Conservation (phyloP, 2,888 invertebrate genomes). For the Blomia tropicalis region DNA sequence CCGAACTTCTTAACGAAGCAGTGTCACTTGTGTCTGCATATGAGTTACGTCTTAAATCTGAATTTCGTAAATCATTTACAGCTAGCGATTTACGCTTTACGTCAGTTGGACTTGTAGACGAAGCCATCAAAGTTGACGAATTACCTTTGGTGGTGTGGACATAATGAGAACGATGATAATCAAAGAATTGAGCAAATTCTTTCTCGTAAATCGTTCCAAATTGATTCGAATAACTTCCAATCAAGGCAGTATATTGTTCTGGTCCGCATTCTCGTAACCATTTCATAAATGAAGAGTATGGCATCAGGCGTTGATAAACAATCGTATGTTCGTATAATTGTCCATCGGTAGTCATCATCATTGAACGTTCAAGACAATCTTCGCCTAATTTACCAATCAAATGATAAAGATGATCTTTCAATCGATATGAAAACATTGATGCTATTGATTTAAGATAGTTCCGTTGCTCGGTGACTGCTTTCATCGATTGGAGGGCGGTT, state of each 20-base stretch:
- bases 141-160: constrained; percentile 32
- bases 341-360: constrained; percentile 30
- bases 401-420: constrained; percentile 81
- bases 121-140: constrained; percentile 14
- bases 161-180: constrained; percentile 48
- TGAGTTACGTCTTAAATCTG: constrained; percentile 19
- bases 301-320: constrained; percentile 67
- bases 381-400: constrained; percentile 73
- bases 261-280: constrained; percentile 70
- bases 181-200: constrained; percentile 61
- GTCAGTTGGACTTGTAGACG: constrained; percentile 34
- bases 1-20: constrained; percentile 23
- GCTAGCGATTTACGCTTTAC: constrained; percentile 33
- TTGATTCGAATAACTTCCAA: constrained; percentile 13
- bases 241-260: constrained; percentile 25
- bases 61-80: neutral
- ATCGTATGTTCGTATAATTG: constrained; percentile 58
- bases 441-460: constrained; percentile 59
- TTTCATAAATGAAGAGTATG: constrained; percentile 76
- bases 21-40: constrained; percentile 19
- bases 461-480: constrained; percentile 63
- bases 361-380: constrained; percentile 22
- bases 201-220: constrained; percentile 76
- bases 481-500: constrained; percentile 40
- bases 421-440: constrained; percentile 59